These are phyloP conservation scores for Ceratitis capitata DNA, from an alignment of 1,140 invertebrate species.

Conservation along the genomic window DNA sequence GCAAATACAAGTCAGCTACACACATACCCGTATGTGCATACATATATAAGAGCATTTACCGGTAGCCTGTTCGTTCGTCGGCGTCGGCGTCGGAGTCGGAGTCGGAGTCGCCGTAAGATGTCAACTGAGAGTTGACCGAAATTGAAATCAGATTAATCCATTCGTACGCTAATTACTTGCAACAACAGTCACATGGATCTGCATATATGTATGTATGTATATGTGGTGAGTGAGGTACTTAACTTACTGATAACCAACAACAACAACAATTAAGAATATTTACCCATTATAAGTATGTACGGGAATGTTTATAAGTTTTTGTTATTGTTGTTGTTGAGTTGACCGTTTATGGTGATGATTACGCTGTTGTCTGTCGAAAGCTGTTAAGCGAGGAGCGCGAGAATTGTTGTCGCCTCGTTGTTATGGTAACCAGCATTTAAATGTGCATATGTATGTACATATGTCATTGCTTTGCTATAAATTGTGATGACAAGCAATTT, in stretches of 20 bases:
- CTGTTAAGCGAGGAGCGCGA: background rate
- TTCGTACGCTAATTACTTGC: constrained; percentile 44
- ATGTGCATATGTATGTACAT: background rate
- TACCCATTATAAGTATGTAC: too few relatives aligned
- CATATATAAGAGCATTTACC: too few relatives aligned
- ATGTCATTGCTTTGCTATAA: background rate
- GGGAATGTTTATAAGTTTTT: too few relatives aligned
- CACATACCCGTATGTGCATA: background rate
- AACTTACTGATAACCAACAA: background rate
- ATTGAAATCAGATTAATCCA: constrained; percentile 43
- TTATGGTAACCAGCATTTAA: background rate
- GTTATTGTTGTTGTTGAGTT: background rate
- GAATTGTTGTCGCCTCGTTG: background rate
- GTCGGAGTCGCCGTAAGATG: background rate
- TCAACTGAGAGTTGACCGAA: background rate
- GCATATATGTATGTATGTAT: background rate
- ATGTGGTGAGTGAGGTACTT: background rate
- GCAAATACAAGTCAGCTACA: background rate
- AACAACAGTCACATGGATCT: background rate
- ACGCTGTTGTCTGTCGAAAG: background rate
- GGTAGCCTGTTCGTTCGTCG: too few relatives aligned
- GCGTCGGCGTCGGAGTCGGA: background rate
- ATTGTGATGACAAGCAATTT: background rate
- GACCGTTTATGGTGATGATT: constrained; percentile 1
- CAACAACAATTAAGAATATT: background rate